Conservation (phyloP, 2,888 invertebrate species). For the Mycalesis mineus region DNA sequence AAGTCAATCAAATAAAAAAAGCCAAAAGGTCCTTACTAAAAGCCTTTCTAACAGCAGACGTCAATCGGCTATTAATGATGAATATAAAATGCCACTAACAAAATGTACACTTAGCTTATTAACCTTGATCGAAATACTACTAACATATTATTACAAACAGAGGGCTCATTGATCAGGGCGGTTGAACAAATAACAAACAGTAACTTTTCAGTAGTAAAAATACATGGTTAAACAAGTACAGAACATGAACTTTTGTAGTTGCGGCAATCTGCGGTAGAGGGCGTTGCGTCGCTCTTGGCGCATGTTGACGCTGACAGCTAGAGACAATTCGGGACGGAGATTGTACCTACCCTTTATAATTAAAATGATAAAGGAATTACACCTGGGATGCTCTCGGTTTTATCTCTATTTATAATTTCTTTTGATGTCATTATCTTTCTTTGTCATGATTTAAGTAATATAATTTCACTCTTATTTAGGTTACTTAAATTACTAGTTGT, state of each 20-base stretch:
- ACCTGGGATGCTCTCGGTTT: background rate
- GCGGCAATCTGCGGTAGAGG: background rate
- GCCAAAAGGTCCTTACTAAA: too few relatives aligned
- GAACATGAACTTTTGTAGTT: background rate
- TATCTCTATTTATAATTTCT: background rate
- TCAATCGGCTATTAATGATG: too few relatives aligned
- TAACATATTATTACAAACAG: background rate
- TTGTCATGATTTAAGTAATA: too few relatives aligned
- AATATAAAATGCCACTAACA: too few relatives aligned
- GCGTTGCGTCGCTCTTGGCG: background rate
- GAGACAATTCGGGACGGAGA: background rate
- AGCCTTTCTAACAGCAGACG: too few relatives aligned
- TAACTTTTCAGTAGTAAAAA: background rate
- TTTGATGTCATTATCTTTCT: too few relatives aligned
- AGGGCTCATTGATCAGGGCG: background rate
- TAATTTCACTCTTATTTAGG: too few relatives aligned
- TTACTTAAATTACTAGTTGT: too few relatives aligned
- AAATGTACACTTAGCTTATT: too few relatives aligned
- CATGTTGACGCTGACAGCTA: background rate
- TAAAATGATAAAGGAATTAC: background rate
- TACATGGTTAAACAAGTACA: background rate
- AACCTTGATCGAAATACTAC: too few relatives aligned
- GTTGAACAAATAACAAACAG: background rate
- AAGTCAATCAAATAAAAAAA: too few relatives aligned
- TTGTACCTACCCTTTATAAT: background rate